Percentiles rank a stretch among this genome's conserved stretches.
Conservation (phyloP, 2,888 invertebrate species). For the Cantharis rustica region DNA sequence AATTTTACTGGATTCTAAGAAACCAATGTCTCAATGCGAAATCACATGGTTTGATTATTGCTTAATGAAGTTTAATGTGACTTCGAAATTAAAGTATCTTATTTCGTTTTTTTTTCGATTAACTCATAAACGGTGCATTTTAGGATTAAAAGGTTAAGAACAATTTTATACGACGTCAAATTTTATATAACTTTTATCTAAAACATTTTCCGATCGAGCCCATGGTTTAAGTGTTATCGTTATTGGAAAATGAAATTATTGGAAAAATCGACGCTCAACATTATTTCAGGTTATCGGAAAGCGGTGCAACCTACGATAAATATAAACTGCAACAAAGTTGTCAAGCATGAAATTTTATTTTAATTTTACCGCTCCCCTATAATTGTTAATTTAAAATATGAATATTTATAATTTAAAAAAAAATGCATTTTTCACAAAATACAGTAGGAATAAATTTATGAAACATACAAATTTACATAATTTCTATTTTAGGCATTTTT, state of each 20-base stretch:
- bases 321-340: neutral
- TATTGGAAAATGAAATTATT: neutral
- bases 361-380: neutral
- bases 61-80: too few relatives aligned
- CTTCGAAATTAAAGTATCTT: too few relatives aligned
- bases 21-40: neutral
- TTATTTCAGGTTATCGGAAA: neutral
- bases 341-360: neutral
- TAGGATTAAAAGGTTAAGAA: neutral
- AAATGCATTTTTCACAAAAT: neutral
- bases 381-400: neutral
- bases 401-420: too few relatives aligned
- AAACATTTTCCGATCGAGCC: neutral
- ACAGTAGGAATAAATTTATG: neutral
- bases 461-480: neutral
- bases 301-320: neutral
- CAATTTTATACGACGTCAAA: neutral
- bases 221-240: neutral
- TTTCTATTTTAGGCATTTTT: neutral
- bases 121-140: neutral
- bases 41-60: neutral
- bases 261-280: neutral
- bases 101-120: neutral
- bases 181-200: neutral
- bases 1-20: neutral